Conservation (phyloP, 64 coral and sea anemone genomes). For the Stichodactyla mertensii region DNA sequence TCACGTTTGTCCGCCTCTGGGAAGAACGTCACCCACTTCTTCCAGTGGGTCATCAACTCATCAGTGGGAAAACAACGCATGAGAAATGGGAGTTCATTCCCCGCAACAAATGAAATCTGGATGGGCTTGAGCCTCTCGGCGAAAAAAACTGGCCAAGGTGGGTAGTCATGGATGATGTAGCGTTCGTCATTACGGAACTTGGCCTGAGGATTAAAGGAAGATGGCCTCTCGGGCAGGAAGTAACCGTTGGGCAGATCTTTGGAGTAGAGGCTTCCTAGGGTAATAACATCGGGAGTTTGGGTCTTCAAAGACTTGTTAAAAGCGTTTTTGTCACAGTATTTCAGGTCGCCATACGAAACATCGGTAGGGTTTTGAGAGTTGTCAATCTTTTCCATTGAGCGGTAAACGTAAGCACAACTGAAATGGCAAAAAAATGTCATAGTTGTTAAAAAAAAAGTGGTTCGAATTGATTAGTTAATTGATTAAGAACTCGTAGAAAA, state of each 20-base stretch:
- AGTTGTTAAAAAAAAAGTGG: too few relatives aligned
- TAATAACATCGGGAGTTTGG: slow-evolving; percentile 3
- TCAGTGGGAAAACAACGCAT: slow-evolving; percentile 33
- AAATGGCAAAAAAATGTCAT: too few relatives aligned
- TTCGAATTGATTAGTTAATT: too few relatives aligned
- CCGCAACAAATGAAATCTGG: slow-evolving; percentile 51
- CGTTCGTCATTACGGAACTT: slow-evolving; percentile 25
- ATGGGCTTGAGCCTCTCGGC: slow-evolving; percentile 53
- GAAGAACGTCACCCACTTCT: slow-evolving; percentile 73
- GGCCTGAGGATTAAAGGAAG: slow-evolving; percentile 23
- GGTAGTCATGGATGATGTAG: slow-evolving; percentile 35
- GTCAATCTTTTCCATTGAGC: slow-evolving; percentile 1
- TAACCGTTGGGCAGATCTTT: slow-evolving; percentile 19
- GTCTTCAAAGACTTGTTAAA: neutral
- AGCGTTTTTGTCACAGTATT: neutral
- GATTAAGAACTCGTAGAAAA: too few relatives aligned
- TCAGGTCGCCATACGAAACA: neutral
- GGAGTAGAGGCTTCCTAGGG: slow-evolving; percentile 27
- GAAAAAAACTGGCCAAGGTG: slow-evolving; percentile 36
- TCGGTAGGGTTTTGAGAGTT: neutral
- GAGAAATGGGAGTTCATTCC: slow-evolving; percentile 69
- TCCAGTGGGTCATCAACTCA: slow-evolving; percentile 55
- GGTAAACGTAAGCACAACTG: too few relatives aligned
- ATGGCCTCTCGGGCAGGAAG: slow-evolving; percentile 34
- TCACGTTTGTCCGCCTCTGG: slow-evolving; percentile 60